These are phyloP conservation scores for Chitala chitala DNA, from an alignment of 2,113 vertebrate species.

Conservation along the genomic window DNA sequence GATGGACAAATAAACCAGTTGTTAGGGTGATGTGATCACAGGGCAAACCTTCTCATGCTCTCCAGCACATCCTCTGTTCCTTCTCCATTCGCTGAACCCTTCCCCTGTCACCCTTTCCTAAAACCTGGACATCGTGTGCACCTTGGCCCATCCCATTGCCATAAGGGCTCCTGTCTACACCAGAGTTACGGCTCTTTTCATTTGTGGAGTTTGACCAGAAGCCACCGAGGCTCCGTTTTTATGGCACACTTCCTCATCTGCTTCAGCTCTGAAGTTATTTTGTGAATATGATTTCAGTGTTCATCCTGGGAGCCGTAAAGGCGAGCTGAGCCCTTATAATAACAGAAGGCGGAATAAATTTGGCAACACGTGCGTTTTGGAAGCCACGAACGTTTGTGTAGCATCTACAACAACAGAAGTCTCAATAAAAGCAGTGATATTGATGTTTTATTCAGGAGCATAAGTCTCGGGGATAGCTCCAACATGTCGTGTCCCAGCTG, in stretches of 20 bases:
- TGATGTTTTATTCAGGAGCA: too few relatives aligned
- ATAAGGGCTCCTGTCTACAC: not conserved
- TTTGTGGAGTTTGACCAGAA: too few relatives aligned
- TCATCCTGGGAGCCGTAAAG: not conserved
- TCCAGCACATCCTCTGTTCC: too few relatives aligned
- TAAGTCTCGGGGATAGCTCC: too few relatives aligned
- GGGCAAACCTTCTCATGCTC: not conserved
- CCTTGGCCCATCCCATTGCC: too few relatives aligned
- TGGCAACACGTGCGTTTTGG: not conserved
- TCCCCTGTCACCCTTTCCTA: not conserved
- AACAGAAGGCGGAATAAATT: not conserved
- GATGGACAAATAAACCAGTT: too few relatives aligned
- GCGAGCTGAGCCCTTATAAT: not conserved
- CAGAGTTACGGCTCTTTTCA: too few relatives aligned
- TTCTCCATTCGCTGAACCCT: not conserved
- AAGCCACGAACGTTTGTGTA: not conserved
- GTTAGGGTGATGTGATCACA: not conserved
- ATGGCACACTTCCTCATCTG: not conserved
- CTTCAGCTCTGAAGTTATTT: not conserved
- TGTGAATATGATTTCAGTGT: not conserved
- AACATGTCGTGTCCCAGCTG: too few relatives aligned
- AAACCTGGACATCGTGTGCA: too few relatives aligned
- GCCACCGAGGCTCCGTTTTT: too few relatives aligned
- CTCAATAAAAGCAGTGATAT: too few relatives aligned
- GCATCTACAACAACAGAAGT: not conserved